Percentiles rank a stretch among this genome's conserved stretches.
phyloP scores from a whole-genome alignment of 2,797 vertebrate species.

The Ctenopoma kingsleyae region DNA sequence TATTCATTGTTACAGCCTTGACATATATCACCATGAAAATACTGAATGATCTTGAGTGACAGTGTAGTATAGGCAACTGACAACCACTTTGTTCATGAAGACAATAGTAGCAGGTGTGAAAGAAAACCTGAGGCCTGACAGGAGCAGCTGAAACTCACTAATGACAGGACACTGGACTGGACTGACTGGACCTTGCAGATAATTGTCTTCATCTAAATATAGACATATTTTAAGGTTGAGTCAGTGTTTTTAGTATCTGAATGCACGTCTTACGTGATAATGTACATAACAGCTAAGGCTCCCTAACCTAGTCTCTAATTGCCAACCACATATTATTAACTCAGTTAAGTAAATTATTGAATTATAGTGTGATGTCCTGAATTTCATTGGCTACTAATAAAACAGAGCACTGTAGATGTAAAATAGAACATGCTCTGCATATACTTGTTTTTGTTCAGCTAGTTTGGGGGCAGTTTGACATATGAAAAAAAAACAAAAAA shows the following conservation, averaged over 20 bases:
- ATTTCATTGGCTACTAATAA: too few species aligned
- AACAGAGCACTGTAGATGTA: too few species aligned
- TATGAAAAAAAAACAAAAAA: too few species aligned
- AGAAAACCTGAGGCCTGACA: neutral
- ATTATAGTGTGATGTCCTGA: too few species aligned
- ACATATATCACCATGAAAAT: neutral
- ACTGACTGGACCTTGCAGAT: neutral
- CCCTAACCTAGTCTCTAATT: neutral
- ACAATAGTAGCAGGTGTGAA: conserved; percentile 20
- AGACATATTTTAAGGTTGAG: neutral
- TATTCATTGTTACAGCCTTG: neutral
- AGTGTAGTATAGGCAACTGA: neutral
- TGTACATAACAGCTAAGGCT: neutral
- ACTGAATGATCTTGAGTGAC: neutral
- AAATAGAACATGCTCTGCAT: too few species aligned
- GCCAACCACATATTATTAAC: neutral
- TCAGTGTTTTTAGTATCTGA: neutral
- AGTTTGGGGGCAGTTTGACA: too few species aligned
- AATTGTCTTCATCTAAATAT: neutral
- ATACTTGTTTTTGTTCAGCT: too few species aligned
- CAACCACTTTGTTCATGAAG: conserved; percentile 11
- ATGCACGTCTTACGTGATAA: neutral
- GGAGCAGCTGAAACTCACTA: neutral
- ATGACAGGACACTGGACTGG: neutral
- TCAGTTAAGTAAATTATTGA: too few species aligned